Evolutionary conservation across 2,797 vertebrate species (phyloP).

Genomic region (Sebastes goodei): DNA sequence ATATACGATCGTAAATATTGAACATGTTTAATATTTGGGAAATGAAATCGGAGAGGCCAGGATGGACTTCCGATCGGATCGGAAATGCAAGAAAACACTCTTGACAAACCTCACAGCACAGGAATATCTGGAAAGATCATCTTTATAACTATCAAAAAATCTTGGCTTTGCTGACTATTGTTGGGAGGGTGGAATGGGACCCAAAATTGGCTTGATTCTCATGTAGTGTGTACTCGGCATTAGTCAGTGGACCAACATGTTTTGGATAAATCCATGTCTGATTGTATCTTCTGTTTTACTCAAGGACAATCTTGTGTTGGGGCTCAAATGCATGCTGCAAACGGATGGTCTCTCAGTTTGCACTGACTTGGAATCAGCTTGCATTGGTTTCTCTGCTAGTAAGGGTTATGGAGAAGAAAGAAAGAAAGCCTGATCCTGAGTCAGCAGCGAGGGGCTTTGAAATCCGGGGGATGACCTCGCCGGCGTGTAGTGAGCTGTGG

Average conservation of each 20-base stretch:
- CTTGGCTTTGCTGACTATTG: too few species aligned
- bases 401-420: neutral
- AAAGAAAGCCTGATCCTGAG: slow-evolving; percentile 31
- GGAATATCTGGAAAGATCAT: too few species aligned
- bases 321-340: neutral
- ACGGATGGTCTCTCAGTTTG: neutral
- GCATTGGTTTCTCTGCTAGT: neutral
- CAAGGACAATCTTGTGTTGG: neutral
- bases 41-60: accelerated
- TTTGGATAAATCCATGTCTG: neutral
- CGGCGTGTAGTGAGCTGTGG: slow-evolving; percentile 49
- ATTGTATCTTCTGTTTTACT: slow-evolving; percentile 6
- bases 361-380: neutral
- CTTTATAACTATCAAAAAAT: too few species aligned
- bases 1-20: too few species aligned
- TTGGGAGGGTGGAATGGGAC: too few species aligned
- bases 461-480: neutral
- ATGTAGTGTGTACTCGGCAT: too few species aligned
- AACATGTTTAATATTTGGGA: too few species aligned
- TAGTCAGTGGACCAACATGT: neutral
- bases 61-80: too few species aligned
- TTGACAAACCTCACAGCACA: too few species aligned
- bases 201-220: too few species aligned
- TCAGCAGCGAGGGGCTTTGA: slow-evolving; percentile 39
- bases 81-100: too few species aligned